Evolutionary conservation across 2,113 vertebrate genomes (phyloP).

Genomic region (Ginglymostoma cirratum): DNA sequence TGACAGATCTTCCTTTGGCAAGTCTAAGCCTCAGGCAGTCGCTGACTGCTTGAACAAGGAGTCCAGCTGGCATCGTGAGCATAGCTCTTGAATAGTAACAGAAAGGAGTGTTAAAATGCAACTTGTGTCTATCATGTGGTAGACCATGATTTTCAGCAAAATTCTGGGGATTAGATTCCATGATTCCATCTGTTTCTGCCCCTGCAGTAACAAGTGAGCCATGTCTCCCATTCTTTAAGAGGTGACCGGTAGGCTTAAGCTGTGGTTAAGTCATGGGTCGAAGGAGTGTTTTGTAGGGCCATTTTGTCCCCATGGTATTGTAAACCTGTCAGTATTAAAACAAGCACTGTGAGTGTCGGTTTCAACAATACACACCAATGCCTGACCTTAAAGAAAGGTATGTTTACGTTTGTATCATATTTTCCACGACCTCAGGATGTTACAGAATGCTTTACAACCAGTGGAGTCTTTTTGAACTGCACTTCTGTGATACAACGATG

Average conservation of each 20-base stretch:
- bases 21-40: not conserved
- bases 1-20: not conserved
- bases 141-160: not conserved
- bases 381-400: not conserved
- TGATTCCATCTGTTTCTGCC: not conserved
- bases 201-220: not conserved
- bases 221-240: not conserved
- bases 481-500: not conserved
- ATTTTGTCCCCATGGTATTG: not conserved
- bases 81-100: not conserved
- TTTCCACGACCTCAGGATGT: not conserved
- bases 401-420: not conserved
- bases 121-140: not conserved
- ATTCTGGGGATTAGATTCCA: not conserved
- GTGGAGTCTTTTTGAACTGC: not conserved
- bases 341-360: not conserved
- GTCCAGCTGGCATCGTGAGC: not conserved
- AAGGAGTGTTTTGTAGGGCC: not conserved
- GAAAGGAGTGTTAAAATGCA: not conserved
- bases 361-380: not conserved
- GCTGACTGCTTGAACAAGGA: not conserved
- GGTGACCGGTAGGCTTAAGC: not conserved
- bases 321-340: not conserved
- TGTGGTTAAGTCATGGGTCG: not conserved
- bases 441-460: not conserved